Percentiles rank a stretch among this genome's conserved stretches.
These are phyloP conservation scores for Chrysocyon brachyurus DNA, from an alignment of 2,797 vertebrate species.

Conservation along the genomic window DNA sequence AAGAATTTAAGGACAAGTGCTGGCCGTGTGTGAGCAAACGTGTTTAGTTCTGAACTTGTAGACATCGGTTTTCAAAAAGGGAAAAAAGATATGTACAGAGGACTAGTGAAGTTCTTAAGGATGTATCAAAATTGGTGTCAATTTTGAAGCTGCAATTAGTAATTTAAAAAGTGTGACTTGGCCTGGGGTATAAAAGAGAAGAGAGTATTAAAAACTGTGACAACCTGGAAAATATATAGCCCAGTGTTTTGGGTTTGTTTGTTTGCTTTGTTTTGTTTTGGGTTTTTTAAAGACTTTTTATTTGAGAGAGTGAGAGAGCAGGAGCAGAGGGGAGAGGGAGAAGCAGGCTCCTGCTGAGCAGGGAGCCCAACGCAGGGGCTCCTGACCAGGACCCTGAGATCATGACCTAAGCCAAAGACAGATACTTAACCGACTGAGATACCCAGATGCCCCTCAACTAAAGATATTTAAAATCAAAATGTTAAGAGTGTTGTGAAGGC, in stretches of 20 bases:
- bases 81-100: background rate
- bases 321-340: too few relatives aligned
- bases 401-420: too few relatives aligned
- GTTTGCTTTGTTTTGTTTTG: too few relatives aligned
- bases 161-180: slow-evolving; percentile 33
- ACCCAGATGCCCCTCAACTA: background rate
- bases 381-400: too few relatives aligned
- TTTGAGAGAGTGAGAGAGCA: too few relatives aligned
- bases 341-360: too few relatives aligned
- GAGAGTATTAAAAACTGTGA: background rate
- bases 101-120: background rate
- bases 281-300: too few relatives aligned
- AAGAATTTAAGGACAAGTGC: background rate
- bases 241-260: too few relatives aligned
- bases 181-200: background rate
- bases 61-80: background rate
- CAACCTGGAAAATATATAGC: background rate
- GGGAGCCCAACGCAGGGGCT: too few relatives aligned
- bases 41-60: slow-evolving; percentile 9
- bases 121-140: background rate
- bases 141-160: background rate
- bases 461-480: background rate
- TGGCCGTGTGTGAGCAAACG: background rate
- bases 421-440: too few relatives aligned
- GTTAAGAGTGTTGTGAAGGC: background rate